Percentiles rank a stretch among this genome's conserved stretches.
These are phyloP conservation scores for Nyctibius bracteatus DNA, from an alignment of 2,113 vertebrate species.

Conservation along the genomic window DNA sequence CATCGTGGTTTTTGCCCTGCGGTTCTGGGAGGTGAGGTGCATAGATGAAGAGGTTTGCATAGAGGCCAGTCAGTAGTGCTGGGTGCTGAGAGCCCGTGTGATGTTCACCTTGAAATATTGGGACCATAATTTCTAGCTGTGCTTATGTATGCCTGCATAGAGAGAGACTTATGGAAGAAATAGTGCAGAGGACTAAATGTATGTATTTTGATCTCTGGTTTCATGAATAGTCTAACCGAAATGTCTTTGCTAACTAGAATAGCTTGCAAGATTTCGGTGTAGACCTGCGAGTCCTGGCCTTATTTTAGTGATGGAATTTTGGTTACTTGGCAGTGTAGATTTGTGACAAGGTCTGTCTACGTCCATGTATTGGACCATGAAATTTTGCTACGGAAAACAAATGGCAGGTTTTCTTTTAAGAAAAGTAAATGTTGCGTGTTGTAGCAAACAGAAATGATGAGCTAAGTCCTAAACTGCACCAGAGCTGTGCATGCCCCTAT, in stretches of 20 bases:
- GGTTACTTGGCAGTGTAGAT: not conserved
- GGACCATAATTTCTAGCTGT: not conserved
- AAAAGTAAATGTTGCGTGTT: not conserved
- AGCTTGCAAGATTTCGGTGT: not conserved
- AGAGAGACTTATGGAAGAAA: not conserved
- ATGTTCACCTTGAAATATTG: not conserved
- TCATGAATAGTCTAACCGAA: not conserved
- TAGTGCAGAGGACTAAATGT: not conserved
- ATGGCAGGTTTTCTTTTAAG: not conserved
- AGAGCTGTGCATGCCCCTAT: not conserved
- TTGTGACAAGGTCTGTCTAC: rapidly evolving
- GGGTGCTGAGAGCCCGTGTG: not conserved
- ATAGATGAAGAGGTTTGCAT: not conserved
- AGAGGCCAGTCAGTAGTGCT: not conserved
- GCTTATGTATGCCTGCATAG: not conserved
- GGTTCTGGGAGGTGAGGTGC: not conserved
- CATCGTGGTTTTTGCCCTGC: not conserved
- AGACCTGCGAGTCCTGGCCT: not conserved
- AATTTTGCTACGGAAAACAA: not conserved
- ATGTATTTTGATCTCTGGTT: not conserved
- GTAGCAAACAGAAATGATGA: not conserved
- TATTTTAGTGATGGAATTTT: not conserved
- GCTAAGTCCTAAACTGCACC: not conserved
- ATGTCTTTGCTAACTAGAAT: not conserved
- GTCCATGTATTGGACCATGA: not conserved